phyloP scores from a whole-genome alignment of 2,797 vertebrate species.

The Mastacembelus armatus region DNA sequence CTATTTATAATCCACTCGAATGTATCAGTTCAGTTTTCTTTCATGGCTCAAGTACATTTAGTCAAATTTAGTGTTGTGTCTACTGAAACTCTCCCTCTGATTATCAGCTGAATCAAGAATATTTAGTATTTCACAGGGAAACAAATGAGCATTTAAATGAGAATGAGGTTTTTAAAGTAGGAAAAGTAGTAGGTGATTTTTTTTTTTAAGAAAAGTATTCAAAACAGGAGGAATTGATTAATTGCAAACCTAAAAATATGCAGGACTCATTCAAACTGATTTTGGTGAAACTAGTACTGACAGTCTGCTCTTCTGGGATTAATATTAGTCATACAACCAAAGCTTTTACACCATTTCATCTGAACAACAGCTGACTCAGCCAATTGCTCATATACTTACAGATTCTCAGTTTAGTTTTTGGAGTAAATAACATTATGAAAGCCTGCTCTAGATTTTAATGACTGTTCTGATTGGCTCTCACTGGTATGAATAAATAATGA shows the following conservation, averaged over 20 bases:
- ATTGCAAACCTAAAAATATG: too few species aligned
- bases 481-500: conserved; percentile 15
- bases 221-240: conserved; percentile 3
- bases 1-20: not conserved
- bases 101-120: too few species aligned
- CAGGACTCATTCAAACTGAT: too few species aligned
- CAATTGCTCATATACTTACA: not conserved
- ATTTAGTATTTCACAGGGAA: not conserved
- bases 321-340: conserved; percentile 5
- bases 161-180: not conserved
- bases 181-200: not conserved
- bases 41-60: too few species aligned
- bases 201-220: not conserved
- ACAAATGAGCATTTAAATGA: not conserved
- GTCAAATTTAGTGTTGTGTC: too few species aligned
- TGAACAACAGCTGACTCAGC: not conserved
- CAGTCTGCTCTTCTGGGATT: not conserved
- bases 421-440: not conserved
- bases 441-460: conserved; percentile 2
- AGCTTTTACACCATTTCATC: conserved; percentile 9
- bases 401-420: not conserved
- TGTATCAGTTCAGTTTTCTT: too few species aligned
- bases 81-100: too few species aligned
- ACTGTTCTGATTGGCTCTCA: not conserved
- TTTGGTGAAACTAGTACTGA: conserved; percentile 12